Percentiles rank a stretch among this genome's conserved stretches.
Conservation (phyloP, 2,888 invertebrate genomes). For the Drosophila testacea region DNA sequence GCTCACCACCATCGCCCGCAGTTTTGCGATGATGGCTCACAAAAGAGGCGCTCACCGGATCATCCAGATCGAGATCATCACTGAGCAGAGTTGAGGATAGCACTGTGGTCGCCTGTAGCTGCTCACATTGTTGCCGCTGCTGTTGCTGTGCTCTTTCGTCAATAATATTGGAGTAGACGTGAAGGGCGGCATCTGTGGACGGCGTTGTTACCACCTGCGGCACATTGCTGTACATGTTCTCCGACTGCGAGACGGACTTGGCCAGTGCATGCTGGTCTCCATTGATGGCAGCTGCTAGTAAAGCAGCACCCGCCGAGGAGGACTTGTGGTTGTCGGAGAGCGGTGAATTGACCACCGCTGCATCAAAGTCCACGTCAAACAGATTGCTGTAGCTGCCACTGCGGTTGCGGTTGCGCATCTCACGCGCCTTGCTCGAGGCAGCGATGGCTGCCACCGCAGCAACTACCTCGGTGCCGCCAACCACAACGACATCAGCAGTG, state of each 20-base stretch:
- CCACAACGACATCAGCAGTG: conserved; percentile 78
- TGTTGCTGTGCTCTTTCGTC: conserved; percentile 79
- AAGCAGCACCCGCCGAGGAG: conserved; percentile 66
- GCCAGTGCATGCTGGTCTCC: conserved; percentile 58
- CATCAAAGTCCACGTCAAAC: conserved; percentile 83
- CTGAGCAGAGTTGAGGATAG: conserved; percentile 84
- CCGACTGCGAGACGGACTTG: conserved; percentile 82
- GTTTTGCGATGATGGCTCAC: conserved; percentile 67
- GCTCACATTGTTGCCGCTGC: conserved; percentile 42
- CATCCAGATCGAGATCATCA: conserved; percentile 85
- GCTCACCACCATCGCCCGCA: conserved; percentile 66
- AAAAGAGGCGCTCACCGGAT: conserved; percentile 84
- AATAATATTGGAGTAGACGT: conserved; percentile 85
- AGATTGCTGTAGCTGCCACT: conserved; percentile 85
- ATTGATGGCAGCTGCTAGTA: conserved; percentile 74
- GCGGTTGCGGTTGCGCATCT: conserved; percentile 80
- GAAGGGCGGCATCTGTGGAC: conserved; percentile 78
- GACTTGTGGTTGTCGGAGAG: conserved; percentile 42
- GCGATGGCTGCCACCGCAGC: conserved; percentile 84
- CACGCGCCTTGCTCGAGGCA: conserved; percentile 80
- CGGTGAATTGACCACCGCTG: conserved; percentile 51
- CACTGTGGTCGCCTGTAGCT: conserved; percentile 50
- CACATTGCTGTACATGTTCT: conserved; percentile 85
- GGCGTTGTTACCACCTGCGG: conserved; percentile 67
- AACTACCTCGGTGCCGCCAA: conserved; percentile 82